A percentile compares a stretch with the other conserved stretches of the same genome.
Evolutionary conservation across 2,888 invertebrate species (phyloP).

Genomic region (Melieria omissa): DNA sequence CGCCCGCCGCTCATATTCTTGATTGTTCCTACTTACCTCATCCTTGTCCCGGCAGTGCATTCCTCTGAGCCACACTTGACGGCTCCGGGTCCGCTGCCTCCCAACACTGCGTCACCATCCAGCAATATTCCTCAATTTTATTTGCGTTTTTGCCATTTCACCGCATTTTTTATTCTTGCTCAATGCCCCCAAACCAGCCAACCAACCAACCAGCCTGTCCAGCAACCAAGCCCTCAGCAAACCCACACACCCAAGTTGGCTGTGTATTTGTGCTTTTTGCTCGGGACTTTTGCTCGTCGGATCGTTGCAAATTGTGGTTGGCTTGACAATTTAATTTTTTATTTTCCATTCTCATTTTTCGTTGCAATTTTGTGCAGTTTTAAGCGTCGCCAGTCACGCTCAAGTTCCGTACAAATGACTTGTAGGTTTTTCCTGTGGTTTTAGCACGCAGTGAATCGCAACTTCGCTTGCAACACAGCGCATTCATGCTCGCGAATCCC

Average conservation of each 20-base stretch:
- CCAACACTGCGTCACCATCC: slow-evolving; percentile 6
- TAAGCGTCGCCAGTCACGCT: too few relatives aligned
- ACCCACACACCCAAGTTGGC: neutral
- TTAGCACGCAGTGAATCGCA: too few relatives aligned
- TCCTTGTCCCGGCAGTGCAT: neutral
- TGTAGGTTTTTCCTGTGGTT: too few relatives aligned
- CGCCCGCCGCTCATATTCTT: neutral
- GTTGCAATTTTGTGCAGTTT: neutral
- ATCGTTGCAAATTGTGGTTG: slow-evolving; percentile 27
- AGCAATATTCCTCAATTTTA: slow-evolving; percentile 29
- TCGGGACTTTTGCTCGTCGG: slow-evolving; percentile 13
- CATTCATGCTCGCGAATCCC: too few relatives aligned
- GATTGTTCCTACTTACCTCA: neutral
- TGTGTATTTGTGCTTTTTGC: neutral
- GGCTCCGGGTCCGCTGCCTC: neutral
- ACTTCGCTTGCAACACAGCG: too few relatives aligned
- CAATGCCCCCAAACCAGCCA: neutral
- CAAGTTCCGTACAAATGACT: too few relatives aligned
- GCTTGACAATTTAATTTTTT: slow-evolving; percentile 29
- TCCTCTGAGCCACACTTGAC: neutral
- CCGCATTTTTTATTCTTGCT: slow-evolving; percentile 1
- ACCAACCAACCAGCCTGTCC: neutral
- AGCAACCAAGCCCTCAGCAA: neutral
- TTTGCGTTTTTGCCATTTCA: slow-evolving; percentile 27
- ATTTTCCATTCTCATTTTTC: slow-evolving; percentile 4